phyloP scores from a whole-genome alignment of 2,113 vertebrate species.

The Microcebus ravelobensis region DNA sequence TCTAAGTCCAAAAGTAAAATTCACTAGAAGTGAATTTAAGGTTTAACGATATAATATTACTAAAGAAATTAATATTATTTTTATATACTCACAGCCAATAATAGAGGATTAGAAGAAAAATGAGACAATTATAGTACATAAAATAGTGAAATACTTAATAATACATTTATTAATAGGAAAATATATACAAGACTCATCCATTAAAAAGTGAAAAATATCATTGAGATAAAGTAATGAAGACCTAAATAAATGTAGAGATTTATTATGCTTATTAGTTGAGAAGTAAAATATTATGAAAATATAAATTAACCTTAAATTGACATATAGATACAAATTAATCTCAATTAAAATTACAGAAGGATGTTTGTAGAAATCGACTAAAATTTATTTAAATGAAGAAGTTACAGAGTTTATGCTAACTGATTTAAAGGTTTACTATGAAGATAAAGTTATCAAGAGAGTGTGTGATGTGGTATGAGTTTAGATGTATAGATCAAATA shows the following conservation, averaged over 20 bases:
- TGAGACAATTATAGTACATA: background rate
- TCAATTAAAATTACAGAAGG: background rate
- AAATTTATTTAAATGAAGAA: background rate
- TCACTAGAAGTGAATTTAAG: background rate
- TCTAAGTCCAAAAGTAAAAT: background rate
- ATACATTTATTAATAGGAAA: background rate
- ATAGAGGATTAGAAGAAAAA: background rate
- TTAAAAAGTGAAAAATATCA: background rate
- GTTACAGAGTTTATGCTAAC: background rate
- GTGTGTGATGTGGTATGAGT: accelerated
- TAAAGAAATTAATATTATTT: too few species aligned
- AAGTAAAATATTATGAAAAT: background rate
- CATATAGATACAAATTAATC: background rate
- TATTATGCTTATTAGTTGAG: background rate
- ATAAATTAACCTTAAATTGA: background rate
- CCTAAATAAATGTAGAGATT: background rate
- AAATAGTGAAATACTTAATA: background rate
- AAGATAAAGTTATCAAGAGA: background rate
- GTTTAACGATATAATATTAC: too few species aligned
- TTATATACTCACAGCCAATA: too few species aligned
- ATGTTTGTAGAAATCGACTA: background rate
- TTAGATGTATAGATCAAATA: background rate
- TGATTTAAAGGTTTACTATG: background rate
- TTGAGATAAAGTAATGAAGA: background rate
- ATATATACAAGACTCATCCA: background rate